Percentiles rank a stretch among this genome's conserved stretches.
Evolutionary conservation across 2,888 invertebrate species (phyloP).

Genomic region (Ectobius pallidus): DNA sequence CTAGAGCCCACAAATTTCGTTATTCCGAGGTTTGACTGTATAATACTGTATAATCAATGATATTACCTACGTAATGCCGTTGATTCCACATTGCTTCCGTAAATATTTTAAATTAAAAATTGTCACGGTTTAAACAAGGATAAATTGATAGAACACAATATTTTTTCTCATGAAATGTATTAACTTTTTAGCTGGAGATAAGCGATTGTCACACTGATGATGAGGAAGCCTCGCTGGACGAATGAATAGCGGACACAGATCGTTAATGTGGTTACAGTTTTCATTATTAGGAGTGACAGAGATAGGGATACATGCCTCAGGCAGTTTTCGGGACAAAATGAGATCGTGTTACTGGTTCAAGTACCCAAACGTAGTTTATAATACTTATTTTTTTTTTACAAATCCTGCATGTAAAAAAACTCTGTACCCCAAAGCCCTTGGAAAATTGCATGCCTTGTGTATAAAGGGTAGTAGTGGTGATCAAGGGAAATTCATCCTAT

Average conservation of each 20-base stretch:
- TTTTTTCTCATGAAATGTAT: too few species aligned
- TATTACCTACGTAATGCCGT: too few species aligned
- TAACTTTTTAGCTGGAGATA: neutral
- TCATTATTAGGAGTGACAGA: neutral
- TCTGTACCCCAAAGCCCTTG: slow-evolving; percentile 4
- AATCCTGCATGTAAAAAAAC: slow-evolving; percentile 1
- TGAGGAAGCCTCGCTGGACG: neutral
- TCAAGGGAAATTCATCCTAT: neutral
- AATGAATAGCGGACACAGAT: neutral
- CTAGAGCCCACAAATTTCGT: too few species aligned
- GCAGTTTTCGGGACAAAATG: neutral
- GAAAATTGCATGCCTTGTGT: neutral
- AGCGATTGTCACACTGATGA: neutral
- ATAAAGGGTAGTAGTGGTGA: neutral
- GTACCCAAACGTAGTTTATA: slow-evolving; percentile 1
- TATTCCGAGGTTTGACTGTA: too few species aligned
- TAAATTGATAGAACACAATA: too few species aligned
- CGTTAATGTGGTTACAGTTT: slow-evolving; percentile 7
- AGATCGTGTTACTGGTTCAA: slow-evolving; percentile 3
- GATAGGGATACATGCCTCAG: neutral
- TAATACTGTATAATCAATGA: too few species aligned
- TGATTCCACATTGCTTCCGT: too few species aligned
- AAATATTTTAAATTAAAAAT: too few species aligned
- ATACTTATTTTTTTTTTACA: neutral
- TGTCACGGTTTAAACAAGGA: too few species aligned